Base-by-base conservation (phyloP, 1,140 invertebrate species). In the Cepaea nemoralis region DNA sequence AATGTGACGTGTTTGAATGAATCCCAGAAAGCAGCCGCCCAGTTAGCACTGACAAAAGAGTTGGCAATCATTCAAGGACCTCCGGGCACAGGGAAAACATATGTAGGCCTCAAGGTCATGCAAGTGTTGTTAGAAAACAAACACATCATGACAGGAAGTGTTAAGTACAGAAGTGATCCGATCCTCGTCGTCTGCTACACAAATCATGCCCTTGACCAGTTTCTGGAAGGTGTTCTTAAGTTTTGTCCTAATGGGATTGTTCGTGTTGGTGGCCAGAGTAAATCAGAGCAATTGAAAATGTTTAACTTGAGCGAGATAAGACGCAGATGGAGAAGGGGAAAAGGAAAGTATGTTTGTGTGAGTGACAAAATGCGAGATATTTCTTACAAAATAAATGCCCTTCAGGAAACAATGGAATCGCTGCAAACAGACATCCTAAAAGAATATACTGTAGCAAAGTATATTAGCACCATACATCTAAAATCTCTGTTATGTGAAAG, bases 151-250 rank as follows among this genome's bases (percentile, higher is more conserved):
- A 6, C 22, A 10, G 27, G 50, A 48, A 33, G 55, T 91, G 89
- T 89, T 85, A 77, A 42, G 75, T n/a, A 79, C 22, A 37, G 31
- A 1, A 27, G 8, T 37, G 39, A 42, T 12, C 94, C 95, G 5
- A 94, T 97, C 78, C 89, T 97, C 1, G 92, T 97, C 19, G 93
- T 97, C 31, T 96, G 95, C 87, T 96, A 94, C 83, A 97, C 96
- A 0, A 97, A 97, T n/a, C n/a, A n/a, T n/a, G n/a, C n/a, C n/a
- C n/a, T n/a, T n/a, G n/a, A n/a, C n/a, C n/a, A n/a, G n/a, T n/a
- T n/a, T n/a, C n/a, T n/a, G n/a, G n/a, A n/a, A n/a, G n/a, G n/a
- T n/a, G n/a, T n/a, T n/a, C n/a, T n/a, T n/a, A n/a, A n/a, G n/a
- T n/a, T n/a, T n/a, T n/a, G n/a, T n/a, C n/a, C n/a, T n/a, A n/a